Base-by-base conservation (phyloP, 1,140 invertebrate species). In the Drosophila bipectinata region DNA sequence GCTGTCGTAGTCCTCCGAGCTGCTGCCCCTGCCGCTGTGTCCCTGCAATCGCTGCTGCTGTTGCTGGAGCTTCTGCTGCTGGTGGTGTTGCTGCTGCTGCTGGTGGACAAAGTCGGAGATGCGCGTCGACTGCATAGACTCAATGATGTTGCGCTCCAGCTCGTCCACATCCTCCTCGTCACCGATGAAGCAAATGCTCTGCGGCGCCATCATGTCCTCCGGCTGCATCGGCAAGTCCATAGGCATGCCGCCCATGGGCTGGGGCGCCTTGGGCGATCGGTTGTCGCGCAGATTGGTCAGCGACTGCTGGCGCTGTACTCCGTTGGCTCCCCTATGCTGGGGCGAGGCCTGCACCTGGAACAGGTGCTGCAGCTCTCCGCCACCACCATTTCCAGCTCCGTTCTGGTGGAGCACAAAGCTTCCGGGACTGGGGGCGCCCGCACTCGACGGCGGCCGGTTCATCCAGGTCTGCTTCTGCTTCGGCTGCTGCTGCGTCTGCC, bases 161-260 rank as follows among this genome's bases (percentile, higher is more conserved):
- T 91, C 89, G 0, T 91, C 90, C 32, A 92, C 84, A 53, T 92
- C 92, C 63, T 92, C 92, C 30, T 90, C 93, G 90, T 95, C 95
- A 91, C 96, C 97, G 77, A 97, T 97, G 88, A 98, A 98, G 30
- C 97, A 98, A 75, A 98, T 97, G 93, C 96, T 97, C 92, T 98
- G 97, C 7, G 97, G 97, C 83, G 97, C 97, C 90, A 91, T 91
- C 74, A 91, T 89, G 49, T 91, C 87, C 48, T 91, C 87, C 10
- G 78, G 73, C 48, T 90, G 85, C 73, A 87, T 69, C 3, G 73
- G 59, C 68, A 89, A 72, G 0, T 68, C 96, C 18, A 97, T 97
- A 76, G 96, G 96, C 82, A 91, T 79, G 6, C 66, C 57, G 6
- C 66, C 57, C 53, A 69, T 69, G 37, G 41, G 14, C 3, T 67